Evolutionary conservation across 2,888 invertebrate genomes (phyloP), one percentile per base, ranked within the genome.

Genomic region (Drosophila buzzatii): DNA sequence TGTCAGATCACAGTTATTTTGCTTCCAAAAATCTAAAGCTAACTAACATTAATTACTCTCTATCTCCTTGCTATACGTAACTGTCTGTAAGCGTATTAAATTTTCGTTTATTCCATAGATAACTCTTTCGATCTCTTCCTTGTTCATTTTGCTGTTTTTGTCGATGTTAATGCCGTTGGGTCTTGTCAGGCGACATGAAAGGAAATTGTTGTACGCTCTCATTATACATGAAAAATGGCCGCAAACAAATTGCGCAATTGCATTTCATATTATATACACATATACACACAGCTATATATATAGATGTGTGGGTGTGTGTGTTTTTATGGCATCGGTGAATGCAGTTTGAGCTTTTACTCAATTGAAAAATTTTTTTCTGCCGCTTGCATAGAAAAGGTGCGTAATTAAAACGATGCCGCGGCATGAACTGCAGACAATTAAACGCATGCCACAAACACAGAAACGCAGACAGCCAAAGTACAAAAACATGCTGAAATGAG

Each of bases 381-480:
- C 23, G 57, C 59, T 73, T 76, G 69, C 76, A 76, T 79, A 79
- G 79, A 73, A 87, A 78, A 85, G 84, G 88, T 87, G 85, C 75
- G 85, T 88, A 85, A 85, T 85, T 85, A 88, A 88, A 88, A 85
- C 72, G 88, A 76, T 72, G 76, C 82, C 70, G 62, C 61, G 33
- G 57, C 76, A n/a, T 51, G 35, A 60, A 70, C 73, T 63, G 63
- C 72, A 70, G 76, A 88, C 83, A 85, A 85, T 85, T 85, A 85
- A 85, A 83, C 75, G 88, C 88, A 85, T 85, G 85, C 83, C 88
- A 71, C 70, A 66, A 58, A 70, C 80, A 79, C 60, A 37, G 14
- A 14, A 42, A n/a, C 42, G 23, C 45, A 45, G 23, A 45, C 45
- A 62, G 59, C 37, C 44, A 57, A 41, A 51, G 49, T 51, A 51